These are phyloP conservation scores for Notoglanidium macrostoma DNA, from an alignment of 2,797 vertebrate genomes.

Conservation along the genomic window DNA sequence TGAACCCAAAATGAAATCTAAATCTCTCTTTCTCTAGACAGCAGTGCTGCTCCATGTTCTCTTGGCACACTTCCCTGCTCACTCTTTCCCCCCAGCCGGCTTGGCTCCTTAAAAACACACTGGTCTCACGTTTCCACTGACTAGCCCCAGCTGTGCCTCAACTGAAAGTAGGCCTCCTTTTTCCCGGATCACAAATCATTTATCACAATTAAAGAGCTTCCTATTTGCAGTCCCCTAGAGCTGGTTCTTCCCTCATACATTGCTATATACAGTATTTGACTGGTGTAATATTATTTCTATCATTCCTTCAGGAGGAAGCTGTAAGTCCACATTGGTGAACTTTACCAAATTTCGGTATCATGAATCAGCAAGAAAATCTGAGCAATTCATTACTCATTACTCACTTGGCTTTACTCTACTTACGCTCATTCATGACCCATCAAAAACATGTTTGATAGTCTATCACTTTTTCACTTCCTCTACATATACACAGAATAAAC, in stretches of 20 bases:
- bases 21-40: constrained; percentile 46
- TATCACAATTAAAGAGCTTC: constrained; percentile 60
- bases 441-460: constrained; percentile 34
- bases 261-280: constrained; percentile 48
- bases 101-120: constrained; percentile 52
- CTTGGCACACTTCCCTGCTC: constrained; percentile 47
- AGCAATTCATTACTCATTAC: background rate
- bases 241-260: constrained; percentile 37
- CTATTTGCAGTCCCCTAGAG: constrained; percentile 49
- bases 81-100: constrained; percentile 46
- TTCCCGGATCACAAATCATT: constrained; percentile 51
- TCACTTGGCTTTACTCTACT: background rate
- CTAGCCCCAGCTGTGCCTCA: constrained; percentile 61
- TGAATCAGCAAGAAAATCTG: constrained; percentile 34
- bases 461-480: constrained; percentile 1
- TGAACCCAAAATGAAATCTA: constrained; percentile 5
- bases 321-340: constrained; percentile 32
- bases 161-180: constrained; percentile 54
- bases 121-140: constrained; percentile 59
- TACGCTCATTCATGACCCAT: constrained; percentile 32
- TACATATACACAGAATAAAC: constrained; percentile 31
- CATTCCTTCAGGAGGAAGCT: constrained; percentile 34
- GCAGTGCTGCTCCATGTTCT: constrained; percentile 50
- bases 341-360: constrained; percentile 42
- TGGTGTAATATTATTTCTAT: constrained; percentile 29